Evolutionary conservation across 1,140 invertebrate species (phyloP), one percentile per base, ranked within the genome.

Genomic region (Ylistrum balloti): DNA sequence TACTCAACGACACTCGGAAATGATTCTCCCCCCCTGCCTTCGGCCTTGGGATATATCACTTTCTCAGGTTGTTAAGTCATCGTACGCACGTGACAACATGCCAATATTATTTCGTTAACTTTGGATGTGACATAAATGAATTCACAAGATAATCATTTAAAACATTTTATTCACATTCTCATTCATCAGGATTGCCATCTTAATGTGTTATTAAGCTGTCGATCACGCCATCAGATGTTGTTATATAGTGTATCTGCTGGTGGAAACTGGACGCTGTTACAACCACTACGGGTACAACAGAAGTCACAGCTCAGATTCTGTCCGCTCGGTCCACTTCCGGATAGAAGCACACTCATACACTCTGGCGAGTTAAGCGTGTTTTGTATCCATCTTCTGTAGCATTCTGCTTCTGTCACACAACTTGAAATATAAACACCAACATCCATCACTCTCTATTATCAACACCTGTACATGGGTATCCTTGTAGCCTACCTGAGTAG

Each of bases 191-290:
- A 22, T 56, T 11, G 56, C 22, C 56, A 74, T n/a, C 5, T 9
- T 28, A n/a, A 5, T 28, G 3, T 28, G 56, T 9, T 45, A 45
- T 38, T 38, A 38, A 38, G 22, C 17, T 2, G 2, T 22, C 20
- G 45, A 3, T 56, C 56, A 74, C 56, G 22, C 9, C 56, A 74
- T 74, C 28, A 74, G n/a, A 74, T 74, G 5, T 74, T 3, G 56
- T 74, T 22, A 11, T 74, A 74, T n/a, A 74, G n/a, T 0, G 56
- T 74, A 5, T 74, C n/a, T 28, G 56, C 22, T 74, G 56, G 13
- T 11, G 56, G 56, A n/a, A 74, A 74, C 56, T 74, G 56, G 56
- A 28, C 56, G n/a, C 56, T 74, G 56, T 74, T 74, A 74, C 56
- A 74, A 17, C 56, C 56, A 74, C n/a, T 74, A 11, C 9, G 17